These are phyloP conservation scores for Eristalinus sepulchralis DNA, from an alignment of 2,888 invertebrate genomes.

Conservation along the genomic window DNA sequence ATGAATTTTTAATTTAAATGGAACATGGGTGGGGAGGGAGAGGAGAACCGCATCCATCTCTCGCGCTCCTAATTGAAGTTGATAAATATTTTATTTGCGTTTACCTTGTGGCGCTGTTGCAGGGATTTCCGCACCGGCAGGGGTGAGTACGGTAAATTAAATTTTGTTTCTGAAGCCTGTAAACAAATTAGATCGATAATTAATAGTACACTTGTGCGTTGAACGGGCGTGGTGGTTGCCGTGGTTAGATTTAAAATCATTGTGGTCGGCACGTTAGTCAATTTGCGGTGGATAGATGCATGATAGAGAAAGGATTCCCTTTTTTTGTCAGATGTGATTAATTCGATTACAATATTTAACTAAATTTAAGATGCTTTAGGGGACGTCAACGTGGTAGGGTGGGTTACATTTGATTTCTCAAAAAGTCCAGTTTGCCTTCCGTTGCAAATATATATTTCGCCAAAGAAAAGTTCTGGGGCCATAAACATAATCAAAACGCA, in stretches of 20 bases:
- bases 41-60: constrained; percentile 42
- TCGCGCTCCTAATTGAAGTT: constrained; percentile 58
- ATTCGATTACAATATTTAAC: neutral
- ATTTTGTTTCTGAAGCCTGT: constrained; percentile 42
- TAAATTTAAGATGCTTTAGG: neutral
- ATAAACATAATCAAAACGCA: constrained; percentile 14
- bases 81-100: constrained; percentile 62
- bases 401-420: too few species aligned
- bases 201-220: constrained; percentile 27
- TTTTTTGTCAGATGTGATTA: neutral
- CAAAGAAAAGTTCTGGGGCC: too few species aligned
- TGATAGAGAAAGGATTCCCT: neutral
- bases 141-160: constrained; percentile 47
- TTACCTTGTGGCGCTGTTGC: constrained; percentile 6
- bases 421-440: too few species aligned
- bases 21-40: constrained; percentile 30
- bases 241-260: constrained; percentile 36
- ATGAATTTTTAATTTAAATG: constrained; percentile 58
- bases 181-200: constrained; percentile 67
- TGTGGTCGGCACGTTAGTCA: constrained; percentile 17
- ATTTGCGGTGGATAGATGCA: constrained; percentile 38
- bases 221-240: neutral
- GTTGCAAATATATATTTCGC: too few species aligned
- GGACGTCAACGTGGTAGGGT: too few species aligned
- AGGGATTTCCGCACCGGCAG: neutral